phyloP scores from a whole-genome alignment of 2,113 vertebrate genomes.

The Nanorana parkeri region DNA sequence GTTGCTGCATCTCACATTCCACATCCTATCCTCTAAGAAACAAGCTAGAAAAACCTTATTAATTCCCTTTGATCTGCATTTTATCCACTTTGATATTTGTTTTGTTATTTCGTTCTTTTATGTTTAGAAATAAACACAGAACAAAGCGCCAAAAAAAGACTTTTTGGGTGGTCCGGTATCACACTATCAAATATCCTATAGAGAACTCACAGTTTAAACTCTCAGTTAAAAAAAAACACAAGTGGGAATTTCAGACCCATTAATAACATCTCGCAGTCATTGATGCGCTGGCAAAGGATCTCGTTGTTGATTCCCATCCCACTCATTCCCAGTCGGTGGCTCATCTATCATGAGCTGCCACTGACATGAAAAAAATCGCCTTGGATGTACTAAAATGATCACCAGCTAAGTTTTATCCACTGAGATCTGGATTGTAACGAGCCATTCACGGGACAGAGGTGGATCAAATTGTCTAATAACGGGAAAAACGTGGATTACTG shows the following conservation, averaged over 20 bases:
- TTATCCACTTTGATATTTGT: background rate
- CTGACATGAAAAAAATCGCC: background rate
- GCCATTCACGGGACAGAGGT: no score
- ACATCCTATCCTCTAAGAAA: no score
- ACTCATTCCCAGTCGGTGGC: background rate
- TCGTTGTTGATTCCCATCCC: background rate
- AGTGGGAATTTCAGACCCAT: conserved; percentile 8
- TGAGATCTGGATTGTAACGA: background rate
- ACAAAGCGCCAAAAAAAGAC: background rate
- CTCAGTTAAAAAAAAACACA: background rate
- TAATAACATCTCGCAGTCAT: background rate
- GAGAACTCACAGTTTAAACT: background rate
- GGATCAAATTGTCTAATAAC: no score
- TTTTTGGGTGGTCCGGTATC: conserved; percentile 26
- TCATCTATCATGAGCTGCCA: background rate
- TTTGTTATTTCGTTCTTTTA: background rate
- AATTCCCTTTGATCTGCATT: background rate
- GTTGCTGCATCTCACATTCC: no score
- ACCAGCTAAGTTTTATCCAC: background rate
- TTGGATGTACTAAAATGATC: background rate
- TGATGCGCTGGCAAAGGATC: background rate
- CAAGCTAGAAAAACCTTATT: no score
- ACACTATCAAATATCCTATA: conserved; percentile 16
- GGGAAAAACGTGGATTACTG: no score
- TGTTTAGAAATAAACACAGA: conserved; percentile 4